Percentiles rank a stretch among this genome's conserved stretches.
Evolutionary conservation across 2,113 vertebrate genomes (phyloP).

Genomic region (Psittacula cyanocephala): DNA sequence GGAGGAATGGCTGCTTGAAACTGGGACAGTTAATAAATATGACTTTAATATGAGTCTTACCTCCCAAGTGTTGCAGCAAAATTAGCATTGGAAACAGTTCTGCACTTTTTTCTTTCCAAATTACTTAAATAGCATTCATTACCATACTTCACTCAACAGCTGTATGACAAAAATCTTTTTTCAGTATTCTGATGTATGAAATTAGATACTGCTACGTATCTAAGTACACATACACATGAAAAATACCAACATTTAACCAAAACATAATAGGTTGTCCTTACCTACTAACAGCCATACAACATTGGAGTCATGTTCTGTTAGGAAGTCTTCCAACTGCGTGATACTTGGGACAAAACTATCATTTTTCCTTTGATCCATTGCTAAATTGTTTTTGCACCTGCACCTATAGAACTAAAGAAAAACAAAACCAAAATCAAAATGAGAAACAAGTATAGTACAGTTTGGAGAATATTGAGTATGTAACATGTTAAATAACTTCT

Average conservation of each 20-base stretch:
- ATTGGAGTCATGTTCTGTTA: conserved; percentile 92
- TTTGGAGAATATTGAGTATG: neutral
- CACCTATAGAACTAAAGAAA: conserved; percentile 49
- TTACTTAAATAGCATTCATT: neutral
- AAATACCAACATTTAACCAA: neutral
- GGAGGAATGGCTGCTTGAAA: neutral
- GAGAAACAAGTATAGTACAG: neutral
- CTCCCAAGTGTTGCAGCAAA: neutral
- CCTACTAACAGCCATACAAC: conserved; percentile 97
- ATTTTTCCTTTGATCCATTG: conserved; percentile 85
- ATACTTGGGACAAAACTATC: conserved; percentile 88
- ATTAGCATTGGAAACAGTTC: neutral
- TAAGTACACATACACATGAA: neutral
- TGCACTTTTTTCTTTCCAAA: neutral
- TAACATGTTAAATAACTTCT: neutral
- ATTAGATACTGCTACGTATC: neutral
- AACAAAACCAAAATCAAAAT: neutral
- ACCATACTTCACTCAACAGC: neutral
- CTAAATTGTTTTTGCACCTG: conserved; percentile 35
- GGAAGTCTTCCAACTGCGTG: conserved; percentile 87
- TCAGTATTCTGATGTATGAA: neutral
- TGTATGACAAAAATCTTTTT: neutral
- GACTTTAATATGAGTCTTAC: neutral
- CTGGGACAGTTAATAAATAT: neutral
- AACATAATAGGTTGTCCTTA: conserved; percentile 66